Base-by-base conservation (phyloP, 2,113 vertebrate species). In the Sitta europaea region DNA sequence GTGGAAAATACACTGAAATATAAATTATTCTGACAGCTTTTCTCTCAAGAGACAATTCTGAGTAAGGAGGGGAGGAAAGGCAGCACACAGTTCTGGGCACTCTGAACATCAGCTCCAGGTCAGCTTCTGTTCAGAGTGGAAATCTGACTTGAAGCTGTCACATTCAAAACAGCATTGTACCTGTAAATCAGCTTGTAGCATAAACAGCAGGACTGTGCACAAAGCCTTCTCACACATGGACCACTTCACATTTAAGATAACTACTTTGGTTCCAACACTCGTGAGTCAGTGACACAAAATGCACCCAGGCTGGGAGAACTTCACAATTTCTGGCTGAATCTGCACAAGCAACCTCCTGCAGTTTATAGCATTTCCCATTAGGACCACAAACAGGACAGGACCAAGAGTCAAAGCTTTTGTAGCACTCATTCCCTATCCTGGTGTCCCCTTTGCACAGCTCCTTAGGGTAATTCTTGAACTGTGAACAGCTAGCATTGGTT, bases 131-230 rank as follows among this genome's bases (percentile, higher is more conserved):
- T 61, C 31, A 65, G n/a, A 65, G 42, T 0, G 33, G 11, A 75
- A 90, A 85, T 48, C 28, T 38, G 24, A 35, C 57, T 21, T 40
- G 43, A 84, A 78, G 66, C 6, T 40, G 20, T 42, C 48, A 13
- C 28, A 38, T 12, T 27, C 0, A 2, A 31, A 88, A 21, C 2
- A 4, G 16, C 25, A 25, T 0, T 53, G 31, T 18, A 48, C 17
- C 59, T 90, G 29, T 28, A 68, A 48, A 50, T 38, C 4, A 61
- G 11, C 50, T 15, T 17, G 48, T 2, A 61, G 47, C 57, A 65
- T 10, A 8, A 84, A 48, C 3, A 63, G 40, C 33, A 85, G 58
- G 54, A 65, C 29, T 54, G 35, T 53, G 76, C 77, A 67, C 31
- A 53, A 70, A 74, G 29, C 10, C 14, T 65, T 86, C 73, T 77